A percentile compares a stretch with the other conserved stretches of the same genome.
Conservation (phyloP, 2,113 vertebrate species). For the Empidonax traillii region DNA sequence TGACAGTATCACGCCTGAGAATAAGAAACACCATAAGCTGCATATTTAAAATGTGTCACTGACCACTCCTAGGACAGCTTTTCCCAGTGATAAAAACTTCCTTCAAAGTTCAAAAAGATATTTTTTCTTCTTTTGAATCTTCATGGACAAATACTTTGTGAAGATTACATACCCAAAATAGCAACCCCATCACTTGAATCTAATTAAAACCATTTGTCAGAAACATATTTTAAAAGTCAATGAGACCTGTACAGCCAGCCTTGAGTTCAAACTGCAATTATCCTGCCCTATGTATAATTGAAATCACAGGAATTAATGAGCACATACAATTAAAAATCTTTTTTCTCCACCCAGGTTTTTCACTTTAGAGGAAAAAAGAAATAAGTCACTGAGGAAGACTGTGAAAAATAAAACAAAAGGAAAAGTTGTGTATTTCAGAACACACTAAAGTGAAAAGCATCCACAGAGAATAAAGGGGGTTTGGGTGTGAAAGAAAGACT, state of each 20-base stretch:
- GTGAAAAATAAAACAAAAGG: not conserved
- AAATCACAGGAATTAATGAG: constrained; percentile 37
- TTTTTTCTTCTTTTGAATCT: not conserved
- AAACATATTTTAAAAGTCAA: constrained; percentile 50
- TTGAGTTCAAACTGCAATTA: constrained; percentile 48
- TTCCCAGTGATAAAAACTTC: not conserved
- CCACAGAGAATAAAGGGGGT: not conserved
- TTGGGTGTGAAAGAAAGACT: not conserved
- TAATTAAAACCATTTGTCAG: constrained; percentile 56
- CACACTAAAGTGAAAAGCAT: not conserved
- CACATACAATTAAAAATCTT: not conserved
- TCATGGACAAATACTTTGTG: not conserved
- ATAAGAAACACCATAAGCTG: not conserved
- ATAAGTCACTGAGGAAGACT: not conserved
- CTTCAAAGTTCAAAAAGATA: not conserved
- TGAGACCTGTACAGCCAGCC: constrained; percentile 6
- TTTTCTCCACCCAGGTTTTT: not conserved
- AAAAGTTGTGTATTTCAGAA: not conserved
- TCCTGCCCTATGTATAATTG: constrained; percentile 1
- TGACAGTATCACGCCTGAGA: not conserved
- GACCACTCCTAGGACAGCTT: not conserved
- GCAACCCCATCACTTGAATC: not conserved
- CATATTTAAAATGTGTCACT: not conserved
- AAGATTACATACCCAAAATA: constrained; percentile 16
- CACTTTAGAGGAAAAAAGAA: constrained; percentile 6